phyloP scores from a whole-genome alignment of 2,888 invertebrate genomes.

The Candidula unifasciata region DNA sequence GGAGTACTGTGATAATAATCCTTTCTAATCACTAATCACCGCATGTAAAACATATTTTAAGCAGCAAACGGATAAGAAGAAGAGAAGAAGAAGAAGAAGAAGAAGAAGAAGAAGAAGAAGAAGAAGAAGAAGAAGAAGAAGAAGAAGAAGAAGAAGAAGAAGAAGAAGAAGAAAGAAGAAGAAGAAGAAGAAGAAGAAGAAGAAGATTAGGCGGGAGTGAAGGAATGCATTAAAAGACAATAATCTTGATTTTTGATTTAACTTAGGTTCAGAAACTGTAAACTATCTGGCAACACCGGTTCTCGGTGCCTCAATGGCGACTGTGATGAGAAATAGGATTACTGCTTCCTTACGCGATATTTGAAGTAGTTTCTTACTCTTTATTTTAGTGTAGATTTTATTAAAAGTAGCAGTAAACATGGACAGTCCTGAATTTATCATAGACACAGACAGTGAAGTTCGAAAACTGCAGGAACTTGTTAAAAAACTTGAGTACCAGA shows the following conservation, averaged over 20 bases:
- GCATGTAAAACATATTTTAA: too few species aligned
- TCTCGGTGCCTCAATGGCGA: slow-evolving; percentile 31
- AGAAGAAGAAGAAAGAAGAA: slow-evolving; percentile 12
- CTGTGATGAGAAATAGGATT: background rate
- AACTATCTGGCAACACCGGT: too few species aligned
- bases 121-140: slow-evolving; percentile 21
- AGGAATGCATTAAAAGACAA: too few species aligned
- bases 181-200: background rate
- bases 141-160: slow-evolving; percentile 13
- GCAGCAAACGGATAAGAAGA: too few species aligned
- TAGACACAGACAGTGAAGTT: slow-evolving; percentile 76
- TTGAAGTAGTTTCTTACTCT: background rate
- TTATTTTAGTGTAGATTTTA: background rate
- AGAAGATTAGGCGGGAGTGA: background rate
- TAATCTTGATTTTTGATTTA: too few species aligned
- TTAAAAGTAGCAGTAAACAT: slow-evolving; percentile 47
- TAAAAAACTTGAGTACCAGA: slow-evolving; percentile 77
- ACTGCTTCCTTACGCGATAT: background rate
- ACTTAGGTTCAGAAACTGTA: too few species aligned
- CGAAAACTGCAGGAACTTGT: slow-evolving; percentile 77
- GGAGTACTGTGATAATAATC: too few species aligned
- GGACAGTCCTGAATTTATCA: slow-evolving; percentile 63
- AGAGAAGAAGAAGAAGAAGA: slow-evolving; percentile 11
- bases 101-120: slow-evolving; percentile 25
- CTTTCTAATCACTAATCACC: background rate